Base-by-base conservation (phyloP, 2,113 vertebrate species). In the Muscicapa adusta region DNA sequence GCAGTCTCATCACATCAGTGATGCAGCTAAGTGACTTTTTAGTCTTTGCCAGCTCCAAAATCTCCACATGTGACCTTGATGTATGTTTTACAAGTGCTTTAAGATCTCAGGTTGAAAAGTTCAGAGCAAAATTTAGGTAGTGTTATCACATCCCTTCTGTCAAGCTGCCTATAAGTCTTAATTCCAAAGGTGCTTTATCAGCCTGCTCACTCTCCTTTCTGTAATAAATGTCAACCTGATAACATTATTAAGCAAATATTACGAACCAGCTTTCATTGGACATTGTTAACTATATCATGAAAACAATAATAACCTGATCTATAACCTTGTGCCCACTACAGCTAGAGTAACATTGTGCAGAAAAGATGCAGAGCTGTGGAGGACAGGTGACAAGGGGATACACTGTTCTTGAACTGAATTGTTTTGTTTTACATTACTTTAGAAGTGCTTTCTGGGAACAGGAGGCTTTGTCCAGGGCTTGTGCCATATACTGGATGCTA, bases 181-280 rank as follows among this genome's bases (percentile, higher is more conserved):
- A 92, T 84, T 91, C 48, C 67, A 86, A 86, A 77, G 56, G 23
- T 60, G 7, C 36, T 88, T 95, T 96, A 92, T 95, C 83, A 73
- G 83, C 15, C 79, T 71, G 26, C 47, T 94, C 79, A 93, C 86
- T 91, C 88, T 93, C 60, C 72, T 92, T 79, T 88, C 95, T 54
- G 43, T 86, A 95, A 91, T 93, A 96, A 92, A 88, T 51, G 84
- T 93, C 43, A 77, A 80, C 72, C 47, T 84, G 94, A 92, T 94
- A 94, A 92, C 51, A 51, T 91, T 96, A 88, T 94, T 88, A 88
- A 91, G n/a, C 34, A 91, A 94, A 86, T 80, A 88, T 93, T 88
- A 86, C 6, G 8, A 91, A 90, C 5, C 5, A 31, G 56, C 31
- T 92, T 94, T 93, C 88, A 92, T 93, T 89, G 77, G 51, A 77